phyloP scores from a whole-genome alignment of 2,888 invertebrate genomes.

The Choristoneura rosaceana region DNA sequence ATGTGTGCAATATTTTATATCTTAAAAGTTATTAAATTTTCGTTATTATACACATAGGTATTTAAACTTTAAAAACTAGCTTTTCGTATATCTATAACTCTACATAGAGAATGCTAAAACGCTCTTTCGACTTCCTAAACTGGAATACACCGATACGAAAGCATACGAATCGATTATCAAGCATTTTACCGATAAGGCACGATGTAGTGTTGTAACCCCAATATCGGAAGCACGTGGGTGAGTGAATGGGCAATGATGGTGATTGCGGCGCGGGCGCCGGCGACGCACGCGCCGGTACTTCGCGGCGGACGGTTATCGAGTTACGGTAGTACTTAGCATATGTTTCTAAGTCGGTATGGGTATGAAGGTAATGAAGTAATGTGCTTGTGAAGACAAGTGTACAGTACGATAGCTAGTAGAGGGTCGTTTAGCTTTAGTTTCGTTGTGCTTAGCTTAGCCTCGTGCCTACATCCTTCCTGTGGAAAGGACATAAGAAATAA shows the following conservation, averaged over 20 bases:
- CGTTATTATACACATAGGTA: not conserved
- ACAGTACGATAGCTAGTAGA: too few relatives aligned
- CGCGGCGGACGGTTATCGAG: constrained; percentile 37
- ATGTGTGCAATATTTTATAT: too few relatives aligned
- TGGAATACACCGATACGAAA: not conserved
- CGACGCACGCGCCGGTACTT: constrained; percentile 70
- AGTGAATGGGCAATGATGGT: constrained; percentile 55
- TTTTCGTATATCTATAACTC: not conserved
- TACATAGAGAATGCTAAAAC: not conserved
- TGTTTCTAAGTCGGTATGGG: not conserved
- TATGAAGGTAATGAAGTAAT: not conserved
- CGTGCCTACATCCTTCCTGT: too few relatives aligned
- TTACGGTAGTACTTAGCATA: not conserved
- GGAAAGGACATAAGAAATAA: too few relatives aligned
- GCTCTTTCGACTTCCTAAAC: too few relatives aligned
- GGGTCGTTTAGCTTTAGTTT: too few relatives aligned
- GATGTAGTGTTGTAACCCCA: constrained; percentile 24
- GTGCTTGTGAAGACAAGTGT: not conserved
- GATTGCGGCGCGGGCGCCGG: constrained; percentile 52
- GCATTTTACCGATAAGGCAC: constrained; percentile 3
- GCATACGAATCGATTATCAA: not conserved
- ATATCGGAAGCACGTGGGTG: constrained; percentile 55
- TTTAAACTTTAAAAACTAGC: too few relatives aligned
- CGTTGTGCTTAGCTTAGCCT: too few relatives aligned
- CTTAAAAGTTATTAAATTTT: too few relatives aligned